These are phyloP conservation scores for Syndactyla subalaris DNA, from an alignment of 2,797 vertebrate species.

Conservation along the genomic window DNA sequence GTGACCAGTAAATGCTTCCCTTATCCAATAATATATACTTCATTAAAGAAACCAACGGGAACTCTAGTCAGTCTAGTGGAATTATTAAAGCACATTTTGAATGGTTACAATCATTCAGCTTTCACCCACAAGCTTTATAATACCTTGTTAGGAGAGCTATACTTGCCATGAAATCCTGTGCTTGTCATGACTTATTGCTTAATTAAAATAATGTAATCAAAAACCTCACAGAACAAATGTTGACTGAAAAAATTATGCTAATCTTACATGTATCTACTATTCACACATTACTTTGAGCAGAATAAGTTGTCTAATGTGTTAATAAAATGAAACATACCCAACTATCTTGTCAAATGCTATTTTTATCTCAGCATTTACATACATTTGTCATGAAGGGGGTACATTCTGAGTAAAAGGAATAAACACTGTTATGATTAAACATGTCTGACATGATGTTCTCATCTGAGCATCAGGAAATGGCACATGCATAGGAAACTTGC, in stretches of 20 bases:
- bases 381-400: constrained; percentile 44
- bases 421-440: constrained; percentile 64
- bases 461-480: constrained; percentile 34
- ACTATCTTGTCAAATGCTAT: constrained; percentile 53
- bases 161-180: not conserved
- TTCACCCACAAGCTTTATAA: not conserved
- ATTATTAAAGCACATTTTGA: constrained; percentile 12
- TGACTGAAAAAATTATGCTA: constrained; percentile 62
- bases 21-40: not conserved
- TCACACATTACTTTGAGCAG: constrained; percentile 48
- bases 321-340: constrained; percentile 62
- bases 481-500: constrained; percentile 15
- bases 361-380: constrained; percentile 64
- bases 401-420: constrained; percentile 31
- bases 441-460: constrained; percentile 32
- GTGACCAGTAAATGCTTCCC: not conserved
- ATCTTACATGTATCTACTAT: constrained; percentile 38
- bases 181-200: constrained; percentile 49
- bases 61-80: not conserved
- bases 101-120: not conserved
- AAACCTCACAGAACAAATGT: constrained; percentile 55
- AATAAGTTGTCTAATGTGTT: constrained; percentile 53
- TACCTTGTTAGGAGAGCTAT: not conserved
- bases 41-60: not conserved
- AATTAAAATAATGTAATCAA: constrained; percentile 69